phyloP scores from a whole-genome alignment of 2,113 vertebrate species.

The Psilopsiagon aurifrons region DNA sequence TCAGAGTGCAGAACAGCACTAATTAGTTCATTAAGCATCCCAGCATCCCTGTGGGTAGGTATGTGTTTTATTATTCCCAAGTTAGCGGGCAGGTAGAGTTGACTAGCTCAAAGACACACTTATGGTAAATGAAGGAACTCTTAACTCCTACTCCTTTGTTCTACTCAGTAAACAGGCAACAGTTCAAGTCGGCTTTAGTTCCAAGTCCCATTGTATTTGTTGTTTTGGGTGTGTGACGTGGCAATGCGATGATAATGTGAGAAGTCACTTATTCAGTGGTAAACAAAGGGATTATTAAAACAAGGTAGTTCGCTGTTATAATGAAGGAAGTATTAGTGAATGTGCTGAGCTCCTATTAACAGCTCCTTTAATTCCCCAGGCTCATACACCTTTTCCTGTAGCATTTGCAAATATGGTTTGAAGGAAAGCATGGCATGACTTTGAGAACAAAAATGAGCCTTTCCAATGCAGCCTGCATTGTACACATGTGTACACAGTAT shows the following conservation, averaged over 20 bases:
- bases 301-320: background rate
- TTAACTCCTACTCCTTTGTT: slow-evolving; percentile 18
- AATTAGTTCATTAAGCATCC: slow-evolving; percentile 48
- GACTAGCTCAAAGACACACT: slow-evolving; percentile 40
- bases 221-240: background rate
- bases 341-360: background rate
- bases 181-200: slow-evolving; percentile 31
- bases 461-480: background rate
- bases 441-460: background rate
- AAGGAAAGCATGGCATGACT: background rate
- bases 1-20: background rate
- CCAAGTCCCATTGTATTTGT: slow-evolving; percentile 22
- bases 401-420: background rate
- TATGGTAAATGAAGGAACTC: slow-evolving; percentile 55
- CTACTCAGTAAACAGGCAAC: slow-evolving; percentile 41
- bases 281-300: background rate
- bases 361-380: background rate
- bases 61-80: slow-evolving; percentile 58
- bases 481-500: slow-evolving; percentile 42
- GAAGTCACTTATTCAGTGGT: background rate
- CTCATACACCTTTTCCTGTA: background rate
- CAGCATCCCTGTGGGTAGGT: slow-evolving; percentile 27
- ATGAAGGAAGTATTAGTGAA: background rate
- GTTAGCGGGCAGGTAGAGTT: slow-evolving; percentile 28
- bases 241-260: background rate